Evolutionary conservation across 2,113 vertebrate species (phyloP).

Genomic region (Micronisus gabar): DNA sequence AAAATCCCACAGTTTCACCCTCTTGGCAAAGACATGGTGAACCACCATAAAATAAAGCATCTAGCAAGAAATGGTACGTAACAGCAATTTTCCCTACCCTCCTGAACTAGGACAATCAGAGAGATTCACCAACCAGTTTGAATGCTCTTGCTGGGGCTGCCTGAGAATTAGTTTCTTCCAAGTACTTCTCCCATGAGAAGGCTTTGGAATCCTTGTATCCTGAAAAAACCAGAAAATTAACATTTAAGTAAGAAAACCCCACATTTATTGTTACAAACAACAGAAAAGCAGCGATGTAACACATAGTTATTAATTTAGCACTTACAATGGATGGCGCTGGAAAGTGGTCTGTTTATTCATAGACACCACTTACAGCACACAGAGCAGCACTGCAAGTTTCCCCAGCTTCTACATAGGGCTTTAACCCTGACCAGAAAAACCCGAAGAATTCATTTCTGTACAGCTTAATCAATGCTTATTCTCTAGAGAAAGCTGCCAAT

Average conservation of each 20-base stretch:
- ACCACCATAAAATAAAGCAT: not conserved
- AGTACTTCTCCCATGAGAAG: constrained; percentile 88
- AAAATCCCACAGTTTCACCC: not conserved
- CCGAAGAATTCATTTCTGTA: not conserved
- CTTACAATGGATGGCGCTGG: not conserved
- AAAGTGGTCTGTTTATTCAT: not conserved
- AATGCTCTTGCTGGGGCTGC: constrained; percentile 88
- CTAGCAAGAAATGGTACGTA: not conserved
- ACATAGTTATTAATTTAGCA: not conserved
- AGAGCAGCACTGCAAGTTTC: not conserved
- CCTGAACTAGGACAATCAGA: not conserved
- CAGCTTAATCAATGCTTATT: not conserved
- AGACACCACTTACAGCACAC: not conserved
- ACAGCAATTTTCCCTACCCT: not conserved
- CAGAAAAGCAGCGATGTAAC: not conserved
- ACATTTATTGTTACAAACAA: not conserved
- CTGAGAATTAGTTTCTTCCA: constrained; percentile 86
- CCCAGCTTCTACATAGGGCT: not conserved
- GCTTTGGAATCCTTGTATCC: constrained; percentile 82
- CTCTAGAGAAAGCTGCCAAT: not conserved
- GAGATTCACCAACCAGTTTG: constrained; percentile 78
- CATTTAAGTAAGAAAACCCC: not conserved
- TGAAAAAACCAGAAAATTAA: constrained; percentile 29
- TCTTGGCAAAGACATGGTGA: not conserved
- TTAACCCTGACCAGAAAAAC: not conserved